Percentiles rank a stretch among this genome's conserved stretches.
These are phyloP conservation scores for Opisthocomus hoazin DNA, from an alignment of 2,113 vertebrate genomes.

Conservation along the genomic window DNA sequence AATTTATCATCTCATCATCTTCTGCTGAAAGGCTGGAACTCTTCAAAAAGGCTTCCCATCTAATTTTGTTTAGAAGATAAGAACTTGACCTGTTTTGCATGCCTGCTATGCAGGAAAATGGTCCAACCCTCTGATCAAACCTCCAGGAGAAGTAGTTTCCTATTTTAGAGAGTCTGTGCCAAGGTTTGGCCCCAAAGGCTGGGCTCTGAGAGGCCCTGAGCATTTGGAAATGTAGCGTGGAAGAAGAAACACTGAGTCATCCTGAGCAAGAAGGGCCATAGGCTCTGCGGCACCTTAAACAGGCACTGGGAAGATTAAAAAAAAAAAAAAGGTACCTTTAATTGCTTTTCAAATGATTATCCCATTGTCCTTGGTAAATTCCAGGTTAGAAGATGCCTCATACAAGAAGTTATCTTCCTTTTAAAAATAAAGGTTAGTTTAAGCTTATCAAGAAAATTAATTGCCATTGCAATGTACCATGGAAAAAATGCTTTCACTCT, in stretches of 20 bases:
- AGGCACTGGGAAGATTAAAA: background rate
- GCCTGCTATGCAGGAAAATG: background rate
- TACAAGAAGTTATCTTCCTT: constrained; percentile 6
- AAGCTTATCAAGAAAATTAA: constrained; percentile 65
- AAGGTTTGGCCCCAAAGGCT: background rate
- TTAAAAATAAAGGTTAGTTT: constrained; percentile 63
- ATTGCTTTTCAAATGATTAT: constrained; percentile 7
- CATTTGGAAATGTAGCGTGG: background rate
- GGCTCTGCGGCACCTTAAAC: background rate
- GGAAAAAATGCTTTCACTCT: constrained; percentile 44
- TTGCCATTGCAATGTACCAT: constrained; percentile 56
- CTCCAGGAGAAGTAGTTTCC: background rate
- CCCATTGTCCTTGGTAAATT: constrained; percentile 43
- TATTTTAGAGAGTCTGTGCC: background rate
- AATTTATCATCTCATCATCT: background rate
- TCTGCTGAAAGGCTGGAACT: background rate
- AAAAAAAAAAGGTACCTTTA: background rate
- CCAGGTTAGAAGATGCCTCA: background rate
- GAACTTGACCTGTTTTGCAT: background rate
- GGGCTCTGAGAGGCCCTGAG: background rate
- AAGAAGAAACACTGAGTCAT: background rate
- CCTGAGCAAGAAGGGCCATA: background rate
- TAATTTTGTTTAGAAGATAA: background rate
- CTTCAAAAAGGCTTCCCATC: background rate
- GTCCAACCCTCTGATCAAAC: background rate